phyloP scores from a whole-genome alignment of 2,888 invertebrate genomes.

The Coelopa pilipes region DNA sequence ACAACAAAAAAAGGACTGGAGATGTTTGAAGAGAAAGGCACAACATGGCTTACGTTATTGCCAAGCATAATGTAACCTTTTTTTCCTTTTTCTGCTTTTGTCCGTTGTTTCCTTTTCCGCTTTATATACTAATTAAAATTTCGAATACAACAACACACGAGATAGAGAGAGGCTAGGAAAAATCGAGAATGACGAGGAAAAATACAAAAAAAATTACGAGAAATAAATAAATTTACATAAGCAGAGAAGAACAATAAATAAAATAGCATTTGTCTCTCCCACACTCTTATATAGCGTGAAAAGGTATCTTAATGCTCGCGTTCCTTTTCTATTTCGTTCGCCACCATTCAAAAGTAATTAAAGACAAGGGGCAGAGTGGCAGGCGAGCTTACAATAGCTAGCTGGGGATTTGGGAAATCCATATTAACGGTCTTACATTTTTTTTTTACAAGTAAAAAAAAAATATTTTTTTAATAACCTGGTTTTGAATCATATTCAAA shows the following conservation, averaged over 20 bases:
- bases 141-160: slow-evolving; percentile 43
- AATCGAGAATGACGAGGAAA: slow-evolving; percentile 42
- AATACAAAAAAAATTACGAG: slow-evolving; percentile 58
- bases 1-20: slow-evolving; percentile 36
- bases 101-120: slow-evolving; percentile 43
- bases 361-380: neutral
- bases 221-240: slow-evolving; percentile 63
- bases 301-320: neutral
- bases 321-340: neutral
- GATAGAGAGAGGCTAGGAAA: no score
- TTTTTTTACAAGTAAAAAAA: no score
- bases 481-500: no score
- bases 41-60: slow-evolving; percentile 11
- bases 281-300: neutral
- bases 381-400: neutral
- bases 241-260: slow-evolving; percentile 58
- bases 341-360: neutral
- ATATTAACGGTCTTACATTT: no score
- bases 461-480: no score
- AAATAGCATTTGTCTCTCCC: slow-evolving; percentile 54
- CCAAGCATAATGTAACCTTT: slow-evolving; percentile 7
- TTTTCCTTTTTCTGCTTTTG: slow-evolving; percentile 37
- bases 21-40: slow-evolving; percentile 29
- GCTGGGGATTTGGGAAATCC: no score
- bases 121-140: slow-evolving; percentile 61